Conservation (phyloP, 2,113 vertebrate species). For the Acrocephalus kingi region DNA sequence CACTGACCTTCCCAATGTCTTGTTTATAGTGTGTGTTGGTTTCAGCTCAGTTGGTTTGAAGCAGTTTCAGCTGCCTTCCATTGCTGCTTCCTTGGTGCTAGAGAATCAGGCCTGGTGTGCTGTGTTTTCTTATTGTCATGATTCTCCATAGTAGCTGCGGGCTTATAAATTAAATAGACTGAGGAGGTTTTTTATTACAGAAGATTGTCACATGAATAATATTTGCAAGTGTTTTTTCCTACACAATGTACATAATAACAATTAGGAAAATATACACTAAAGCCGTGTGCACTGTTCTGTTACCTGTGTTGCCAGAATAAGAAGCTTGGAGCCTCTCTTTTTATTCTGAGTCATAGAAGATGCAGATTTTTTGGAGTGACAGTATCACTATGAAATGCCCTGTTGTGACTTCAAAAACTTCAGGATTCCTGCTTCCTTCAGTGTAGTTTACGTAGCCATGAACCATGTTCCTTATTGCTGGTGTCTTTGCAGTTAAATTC, state of each 20-base stretch:
- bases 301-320: fast-evolving
- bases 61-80: not conserved
- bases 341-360: not conserved
- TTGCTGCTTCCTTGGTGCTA: not conserved
- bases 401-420: not conserved
- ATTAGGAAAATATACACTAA: not conserved
- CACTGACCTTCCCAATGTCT: not conserved
- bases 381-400: not conserved
- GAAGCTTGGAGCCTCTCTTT: not conserved
- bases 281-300: not conserved
- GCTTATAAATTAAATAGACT: not conserved
- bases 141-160: not conserved
- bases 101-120: not conserved
- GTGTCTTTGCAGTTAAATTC: not conserved
- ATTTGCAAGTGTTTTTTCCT: not conserved
- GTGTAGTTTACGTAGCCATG: not conserved
- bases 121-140: not conserved
- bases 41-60: not conserved
- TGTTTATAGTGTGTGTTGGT: not conserved
- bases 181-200: not conserved
- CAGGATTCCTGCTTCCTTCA: not conserved
- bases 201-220: not conserved
- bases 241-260: not conserved
- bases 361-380: not conserved
- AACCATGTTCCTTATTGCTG: not conserved